Conservation (phyloP, 2,797 vertebrate genomes). For the Crax fasciolata region DNA sequence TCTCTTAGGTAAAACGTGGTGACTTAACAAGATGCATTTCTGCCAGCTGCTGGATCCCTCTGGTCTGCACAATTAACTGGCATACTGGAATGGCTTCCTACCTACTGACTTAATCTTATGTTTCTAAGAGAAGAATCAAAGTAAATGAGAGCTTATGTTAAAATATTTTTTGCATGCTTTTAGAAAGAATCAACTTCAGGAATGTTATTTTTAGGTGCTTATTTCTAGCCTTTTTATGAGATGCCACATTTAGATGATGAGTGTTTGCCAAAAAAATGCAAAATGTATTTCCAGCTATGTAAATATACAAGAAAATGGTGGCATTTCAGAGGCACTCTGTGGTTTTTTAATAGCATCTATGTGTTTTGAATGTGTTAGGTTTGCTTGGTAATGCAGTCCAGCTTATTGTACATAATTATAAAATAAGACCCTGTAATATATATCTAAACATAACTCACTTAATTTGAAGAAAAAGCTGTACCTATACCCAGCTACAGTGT, state of each 20-base stretch:
- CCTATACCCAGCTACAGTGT: background rate
- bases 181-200: background rate
- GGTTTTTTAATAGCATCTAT: background rate
- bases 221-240: background rate
- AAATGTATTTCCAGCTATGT: background rate
- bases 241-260: slow-evolving; percentile 23
- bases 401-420: background rate
- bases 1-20: background rate
- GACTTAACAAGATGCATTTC: background rate
- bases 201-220: slow-evolving; percentile 21
- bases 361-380: slow-evolving; percentile 18
- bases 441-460: background rate
- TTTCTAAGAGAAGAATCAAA: slow-evolving; percentile 23
- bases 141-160: background rate
- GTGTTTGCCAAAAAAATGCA: background rate
- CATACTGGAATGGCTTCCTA: slow-evolving; percentile 2
- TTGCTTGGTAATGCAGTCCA: background rate
- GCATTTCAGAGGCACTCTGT: background rate
- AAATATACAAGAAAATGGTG: background rate
- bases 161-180: background rate
- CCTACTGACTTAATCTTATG: background rate
- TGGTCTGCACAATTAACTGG: background rate
- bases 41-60: background rate
- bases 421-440: background rate
- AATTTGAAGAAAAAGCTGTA: background rate